Evolutionary conservation across 2,888 invertebrate species (phyloP), one percentile per base, ranked within the genome.

Genomic region (Anarsia innoxiella): DNA sequence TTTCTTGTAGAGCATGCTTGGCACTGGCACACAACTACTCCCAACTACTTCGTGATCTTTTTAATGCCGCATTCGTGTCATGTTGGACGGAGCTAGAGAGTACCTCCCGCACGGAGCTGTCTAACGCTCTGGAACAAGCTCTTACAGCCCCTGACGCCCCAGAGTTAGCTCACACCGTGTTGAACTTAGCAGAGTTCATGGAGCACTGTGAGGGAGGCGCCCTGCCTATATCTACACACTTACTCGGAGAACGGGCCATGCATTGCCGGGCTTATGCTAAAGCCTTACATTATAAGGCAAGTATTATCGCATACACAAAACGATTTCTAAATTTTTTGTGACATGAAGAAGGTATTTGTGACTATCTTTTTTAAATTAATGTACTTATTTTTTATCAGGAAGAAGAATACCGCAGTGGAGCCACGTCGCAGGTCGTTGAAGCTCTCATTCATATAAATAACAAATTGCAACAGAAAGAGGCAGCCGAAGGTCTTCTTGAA

Each of bases 161-260:
- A 0, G 98, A 99, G 69, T 92, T 98, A 29, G 97, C 97, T 0
- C 98, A 98, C 61, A 96, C 97, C 0, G 93, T 99, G 43, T 86
- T 99, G 9, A 99, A 99, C 82, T 84, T 99, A 44, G 98, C 98
- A 0, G 99, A 99, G 73, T 99, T 99, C 61, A 98, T 99, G 97
- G 99, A 99, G 59, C 99, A 99, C 66, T 99, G 98, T 60, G 99
- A 99, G 61, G 93, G 95, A 62, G 97, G 97, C 13, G 93, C 97
- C 0, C 77, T 99, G 44, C 97, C 98, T 0, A 88, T 99, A 41
- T 92, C 96, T 41, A 90, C 94, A 0, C 91, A 93, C 41, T 77
- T 97, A 33, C 79, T 99, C 0, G 97, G 98, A 0, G 93, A 96
- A 51, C 87, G 95, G 34, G 99, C 99, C 0, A 96, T 99, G 92